Base-by-base conservation (phyloP, 2,797 vertebrate genomes). In the Neomorphus geoffroyi region DNA sequence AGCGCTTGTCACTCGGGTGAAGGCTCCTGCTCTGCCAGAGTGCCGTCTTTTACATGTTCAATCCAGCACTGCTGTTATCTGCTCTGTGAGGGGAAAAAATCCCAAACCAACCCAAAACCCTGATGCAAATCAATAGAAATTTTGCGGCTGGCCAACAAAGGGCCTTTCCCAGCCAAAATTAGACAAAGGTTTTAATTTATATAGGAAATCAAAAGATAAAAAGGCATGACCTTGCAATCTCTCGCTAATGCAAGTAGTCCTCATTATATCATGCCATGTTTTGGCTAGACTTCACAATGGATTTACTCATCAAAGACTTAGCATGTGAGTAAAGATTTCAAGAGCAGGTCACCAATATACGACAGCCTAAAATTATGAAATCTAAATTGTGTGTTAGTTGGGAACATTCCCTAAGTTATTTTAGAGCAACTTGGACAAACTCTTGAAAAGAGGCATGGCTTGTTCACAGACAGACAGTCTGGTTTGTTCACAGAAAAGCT, bases 91-190 rank as follows among this genome's bases (percentile, higher is more conserved):
- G 61, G 24, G 16, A 69, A 69, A 35, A 57, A 56, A 43, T 11
- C 41, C 41, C 18, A 58, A 81, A 86, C 53, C 46, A 48, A 14
- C n/a, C n/a, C 94, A 58, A 84, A 84, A 46, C 45, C 53, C 53
- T 83, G 57, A 56, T 56, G 54, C 45, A 94, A 97, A 93, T 71
- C 56, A 92, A 94, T 57, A 79, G 93, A 97, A 97, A 94, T 90
- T n/a, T 62, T 91, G 79, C 78, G 86, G 92, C 91, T 94, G 92
- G 92, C 65, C 91, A 96, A 84, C 50, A 97, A 97, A 96, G 60
- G 66, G 86, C 61, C 19, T 92, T 96, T 80, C 67, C 70, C 39
- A 92, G 92, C 61, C 95, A 93, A 97, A 97, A 94, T 66, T 48
- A 67, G 51, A 94, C 46, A 86, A 96, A 92, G 30, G 73, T 87